Evolutionary conservation across 2,797 vertebrate genomes (phyloP).

Genomic region (Furcifer pardalis): DNA sequence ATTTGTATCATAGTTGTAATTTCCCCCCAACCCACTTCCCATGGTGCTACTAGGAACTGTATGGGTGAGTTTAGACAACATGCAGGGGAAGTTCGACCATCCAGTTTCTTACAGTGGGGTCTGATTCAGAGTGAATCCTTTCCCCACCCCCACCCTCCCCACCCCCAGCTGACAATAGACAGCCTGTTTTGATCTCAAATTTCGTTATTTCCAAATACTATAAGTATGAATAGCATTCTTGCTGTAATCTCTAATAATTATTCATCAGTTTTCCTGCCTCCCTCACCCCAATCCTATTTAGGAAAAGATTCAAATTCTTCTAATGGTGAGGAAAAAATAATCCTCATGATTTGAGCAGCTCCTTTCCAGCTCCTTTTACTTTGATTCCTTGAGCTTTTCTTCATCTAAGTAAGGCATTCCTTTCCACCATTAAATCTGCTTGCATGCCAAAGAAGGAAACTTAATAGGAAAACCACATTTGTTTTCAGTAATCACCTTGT

Average conservation of each 20-base stretch:
- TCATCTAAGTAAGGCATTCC: not conserved
- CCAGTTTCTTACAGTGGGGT: not conserved
- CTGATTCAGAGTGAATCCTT: no score
- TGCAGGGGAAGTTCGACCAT: not conserved
- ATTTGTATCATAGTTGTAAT: not conserved
- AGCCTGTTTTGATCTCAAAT: not conserved
- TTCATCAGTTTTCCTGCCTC: not conserved
- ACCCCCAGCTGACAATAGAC: not conserved
- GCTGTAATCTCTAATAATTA: not conserved
- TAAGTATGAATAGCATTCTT: not conserved
- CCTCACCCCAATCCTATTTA: not conserved
- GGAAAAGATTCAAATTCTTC: not conserved
- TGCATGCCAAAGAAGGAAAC: constrained; percentile 4
- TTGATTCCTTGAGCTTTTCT: not conserved
- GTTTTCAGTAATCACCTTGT: not conserved
- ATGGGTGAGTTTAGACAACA: not conserved
- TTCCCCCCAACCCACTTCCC: not conserved
- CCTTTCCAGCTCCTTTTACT: not conserved
- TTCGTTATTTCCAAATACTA: not conserved
- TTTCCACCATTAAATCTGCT: not conserved
- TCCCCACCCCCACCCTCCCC: no score
- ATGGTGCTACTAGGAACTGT: not conserved
- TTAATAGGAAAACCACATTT: not conserved
- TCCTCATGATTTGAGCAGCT: not conserved
- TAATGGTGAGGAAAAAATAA: not conserved